Evolutionary conservation across 2,797 vertebrate species (phyloP).

Genomic region (Eleutherodactylus coqui): DNA sequence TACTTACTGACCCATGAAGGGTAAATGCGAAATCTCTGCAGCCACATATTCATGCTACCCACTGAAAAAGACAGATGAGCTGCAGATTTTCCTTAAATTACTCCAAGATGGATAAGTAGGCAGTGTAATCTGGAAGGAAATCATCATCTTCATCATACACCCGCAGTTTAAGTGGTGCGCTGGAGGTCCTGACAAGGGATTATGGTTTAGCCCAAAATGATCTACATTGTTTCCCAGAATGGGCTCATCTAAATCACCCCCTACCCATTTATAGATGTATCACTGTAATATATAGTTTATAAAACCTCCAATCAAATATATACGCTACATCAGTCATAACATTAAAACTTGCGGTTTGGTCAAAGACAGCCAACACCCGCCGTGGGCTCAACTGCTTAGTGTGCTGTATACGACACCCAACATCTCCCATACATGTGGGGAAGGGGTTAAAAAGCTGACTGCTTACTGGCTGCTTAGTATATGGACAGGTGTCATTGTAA

Average conservation of each 20-base stretch:
- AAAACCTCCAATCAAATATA: neutral
- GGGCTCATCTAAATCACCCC: neutral
- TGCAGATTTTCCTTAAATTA: constrained; percentile 72
- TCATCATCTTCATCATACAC: constrained; percentile 66
- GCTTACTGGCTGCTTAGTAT: too few relatives aligned
- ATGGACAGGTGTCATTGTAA: too few relatives aligned
- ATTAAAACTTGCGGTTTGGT: too few relatives aligned
- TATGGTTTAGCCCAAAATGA: constrained; percentile 64
- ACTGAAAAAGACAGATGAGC: constrained; percentile 72
- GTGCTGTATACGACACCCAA: too few relatives aligned
- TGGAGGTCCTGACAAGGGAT: constrained; percentile 66
- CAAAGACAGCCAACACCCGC: too few relatives aligned
- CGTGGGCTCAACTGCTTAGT: too few relatives aligned
- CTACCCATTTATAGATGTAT: neutral
- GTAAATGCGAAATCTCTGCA: constrained; percentile 75
- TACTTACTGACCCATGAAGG: constrained; percentile 76
- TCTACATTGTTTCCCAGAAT: constrained; percentile 6
- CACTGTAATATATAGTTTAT: neutral
- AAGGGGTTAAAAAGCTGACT: too few relatives aligned
- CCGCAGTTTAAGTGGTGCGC: constrained; percentile 67
- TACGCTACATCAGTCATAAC: too few relatives aligned
- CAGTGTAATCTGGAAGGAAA: constrained; percentile 67
- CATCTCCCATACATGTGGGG: too few relatives aligned
- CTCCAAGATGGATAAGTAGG: constrained; percentile 68
- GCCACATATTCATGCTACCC: constrained; percentile 71